These are phyloP conservation scores for Dasysyrphus albostriatus DNA, from an alignment of 2,888 invertebrate genomes.

Conservation along the genomic window DNA sequence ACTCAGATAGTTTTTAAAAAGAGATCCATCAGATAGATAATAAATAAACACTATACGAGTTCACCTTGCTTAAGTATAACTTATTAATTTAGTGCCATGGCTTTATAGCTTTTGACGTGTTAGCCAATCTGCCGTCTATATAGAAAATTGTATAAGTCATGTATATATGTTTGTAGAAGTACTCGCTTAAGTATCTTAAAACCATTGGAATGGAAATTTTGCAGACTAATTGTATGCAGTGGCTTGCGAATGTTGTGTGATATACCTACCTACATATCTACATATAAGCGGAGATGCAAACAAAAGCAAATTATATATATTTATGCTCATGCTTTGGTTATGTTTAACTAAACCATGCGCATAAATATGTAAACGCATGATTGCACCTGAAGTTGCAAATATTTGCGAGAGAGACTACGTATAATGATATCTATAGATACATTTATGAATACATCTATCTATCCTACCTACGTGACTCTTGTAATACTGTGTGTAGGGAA, in stretches of 20 bases:
- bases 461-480: not conserved
- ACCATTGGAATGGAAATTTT: slow-evolving; percentile 69
- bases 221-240: slow-evolving; percentile 22
- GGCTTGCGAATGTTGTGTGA: not conserved
- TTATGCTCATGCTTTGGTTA: slow-evolving; percentile 60
- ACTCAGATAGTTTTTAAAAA: slow-evolving; percentile 35
- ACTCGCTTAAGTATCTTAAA: slow-evolving; percentile 19
- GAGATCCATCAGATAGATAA: slow-evolving; percentile 65
- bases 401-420: slow-evolving; percentile 1
- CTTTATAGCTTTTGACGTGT: slow-evolving; percentile 59
- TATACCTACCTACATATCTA: not conserved
- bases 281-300: slow-evolving; percentile 2
- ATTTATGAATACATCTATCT: too few relatives aligned
- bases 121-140: slow-evolving; percentile 47
- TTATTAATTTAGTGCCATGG: slow-evolving; percentile 36
- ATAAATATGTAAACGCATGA: slow-evolving; percentile 68
- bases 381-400: slow-evolving; percentile 43
- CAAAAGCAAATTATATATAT: slow-evolving; percentile 41
- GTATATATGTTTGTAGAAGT: not conserved
- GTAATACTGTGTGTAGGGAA: not conserved
- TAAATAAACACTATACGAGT: slow-evolving; percentile 18
- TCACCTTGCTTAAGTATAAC: slow-evolving; percentile 65
- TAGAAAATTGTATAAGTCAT: not conserved
- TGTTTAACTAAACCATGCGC: slow-evolving; percentile 63
- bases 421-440: not conserved